These are phyloP conservation scores for Heterotis niloticus DNA, from an alignment of 2,113 vertebrate species.

Conservation along the genomic window DNA sequence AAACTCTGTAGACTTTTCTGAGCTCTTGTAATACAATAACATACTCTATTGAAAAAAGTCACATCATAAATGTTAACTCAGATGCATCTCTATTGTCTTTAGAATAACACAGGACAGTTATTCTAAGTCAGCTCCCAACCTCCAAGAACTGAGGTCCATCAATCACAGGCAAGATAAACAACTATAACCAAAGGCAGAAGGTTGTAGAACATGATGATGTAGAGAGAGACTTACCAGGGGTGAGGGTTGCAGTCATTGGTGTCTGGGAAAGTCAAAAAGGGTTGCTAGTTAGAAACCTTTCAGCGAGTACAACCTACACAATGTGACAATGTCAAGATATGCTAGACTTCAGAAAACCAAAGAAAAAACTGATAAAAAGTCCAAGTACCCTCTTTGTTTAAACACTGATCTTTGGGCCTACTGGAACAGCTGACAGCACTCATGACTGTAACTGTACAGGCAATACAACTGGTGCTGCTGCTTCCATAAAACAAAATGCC, in stretches of 20 bases:
- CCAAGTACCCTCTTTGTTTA: too few relatives aligned
- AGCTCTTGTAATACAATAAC: neutral
- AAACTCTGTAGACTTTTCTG: slow-evolving; percentile 36
- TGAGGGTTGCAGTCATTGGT: slow-evolving; percentile 93
- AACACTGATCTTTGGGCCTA: too few relatives aligned
- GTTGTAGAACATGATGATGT: neutral
- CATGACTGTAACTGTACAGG: too few relatives aligned
- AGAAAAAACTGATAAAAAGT: too few relatives aligned
- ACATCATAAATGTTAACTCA: slow-evolving; percentile 60
- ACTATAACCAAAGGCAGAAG: neutral
- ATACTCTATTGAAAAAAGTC: too few relatives aligned
- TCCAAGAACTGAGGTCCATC: too few relatives aligned
- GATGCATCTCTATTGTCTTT: slow-evolving; percentile 52
- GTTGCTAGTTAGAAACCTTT: slow-evolving; percentile 6
- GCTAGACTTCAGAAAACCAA: too few relatives aligned
- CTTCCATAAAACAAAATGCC: too few relatives aligned
- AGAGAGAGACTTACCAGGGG: slow-evolving; percentile 78
- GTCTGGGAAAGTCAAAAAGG: slow-evolving; percentile 60
- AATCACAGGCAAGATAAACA: too few relatives aligned
- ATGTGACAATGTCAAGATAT: too few relatives aligned
- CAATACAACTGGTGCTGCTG: too few relatives aligned
- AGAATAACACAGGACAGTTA: slow-evolving; percentile 17
- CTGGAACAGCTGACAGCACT: too few relatives aligned
- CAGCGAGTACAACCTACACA: neutral
- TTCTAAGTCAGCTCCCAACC: neutral